Evolutionary conservation across 1,140 invertebrate genomes (phyloP).

Genomic region (Telenomus remus): DNA sequence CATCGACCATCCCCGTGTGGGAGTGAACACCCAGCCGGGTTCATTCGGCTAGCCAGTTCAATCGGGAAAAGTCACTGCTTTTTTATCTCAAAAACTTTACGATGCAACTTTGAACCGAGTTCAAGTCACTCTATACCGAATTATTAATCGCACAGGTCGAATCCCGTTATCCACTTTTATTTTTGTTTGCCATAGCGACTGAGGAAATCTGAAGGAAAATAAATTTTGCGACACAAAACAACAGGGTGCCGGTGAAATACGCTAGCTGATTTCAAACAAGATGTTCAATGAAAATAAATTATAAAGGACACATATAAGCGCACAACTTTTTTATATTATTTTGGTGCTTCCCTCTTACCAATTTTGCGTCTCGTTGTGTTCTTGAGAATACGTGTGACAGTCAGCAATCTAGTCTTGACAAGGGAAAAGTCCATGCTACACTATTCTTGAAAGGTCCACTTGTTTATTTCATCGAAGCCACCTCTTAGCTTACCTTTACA

Average conservation of each 20-base stretch:
- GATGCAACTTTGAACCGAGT: conserved; percentile 46
- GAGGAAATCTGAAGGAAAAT: conserved; percentile 36
- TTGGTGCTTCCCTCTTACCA: conserved; percentile 7
- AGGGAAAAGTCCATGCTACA: conserved; percentile 40
- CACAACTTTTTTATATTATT: conserved; percentile 12
- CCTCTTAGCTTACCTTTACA: conserved; percentile 45
- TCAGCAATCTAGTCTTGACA: conserved; percentile 45
- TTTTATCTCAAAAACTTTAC: conserved; percentile 45
- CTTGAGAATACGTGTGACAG: conserved; percentile 36
- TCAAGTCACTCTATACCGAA: conserved; percentile 40
- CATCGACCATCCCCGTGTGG: conserved; percentile 28
- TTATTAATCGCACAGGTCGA: conserved; percentile 42
- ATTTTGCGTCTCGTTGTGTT: conserved; percentile 16
- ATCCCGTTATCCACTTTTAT: conserved; percentile 27
- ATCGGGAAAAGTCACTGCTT: conserved; percentile 36
- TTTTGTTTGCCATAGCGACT: conserved; percentile 14
- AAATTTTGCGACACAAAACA: conserved; percentile 15
- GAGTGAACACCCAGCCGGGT: conserved; percentile 17
- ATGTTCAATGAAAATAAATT: conserved; percentile 21
- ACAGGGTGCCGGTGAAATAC: too few species aligned
- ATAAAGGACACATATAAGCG: background rate
- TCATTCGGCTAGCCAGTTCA: conserved; percentile 35
- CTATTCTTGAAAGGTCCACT: conserved; percentile 44
- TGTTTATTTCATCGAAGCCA: conserved; percentile 55
- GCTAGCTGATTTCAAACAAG: conserved; percentile 19